Evolutionary conservation across 35 echinoderm and acorn worm genomes (phyloP).

Genomic region (Stichopus chloronotus): DNA sequence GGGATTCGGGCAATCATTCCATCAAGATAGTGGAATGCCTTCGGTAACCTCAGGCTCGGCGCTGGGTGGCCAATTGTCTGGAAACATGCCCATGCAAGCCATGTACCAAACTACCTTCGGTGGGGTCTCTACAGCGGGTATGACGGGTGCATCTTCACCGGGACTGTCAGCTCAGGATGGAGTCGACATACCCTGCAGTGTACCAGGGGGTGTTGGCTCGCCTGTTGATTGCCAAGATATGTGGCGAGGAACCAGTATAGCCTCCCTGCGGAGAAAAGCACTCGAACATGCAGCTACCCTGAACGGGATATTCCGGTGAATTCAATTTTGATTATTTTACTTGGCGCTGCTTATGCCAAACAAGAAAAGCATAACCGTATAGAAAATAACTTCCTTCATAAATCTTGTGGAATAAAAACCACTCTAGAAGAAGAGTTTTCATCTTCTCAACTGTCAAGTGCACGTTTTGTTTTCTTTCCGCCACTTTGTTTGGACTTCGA

Average conservation of each 20-base stretch:
- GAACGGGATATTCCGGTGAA: slow-evolving; percentile 97
- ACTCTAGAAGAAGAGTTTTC: no score
- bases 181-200: slow-evolving; percentile 61
- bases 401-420: no score
- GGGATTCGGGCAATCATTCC: slow-evolving; percentile 81
- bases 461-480: no score
- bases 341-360: no score
- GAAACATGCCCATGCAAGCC: slow-evolving; percentile 88
- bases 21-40: slow-evolving; percentile 62
- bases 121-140: slow-evolving; percentile 72
- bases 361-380: no score
- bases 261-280: slow-evolving; percentile 92
- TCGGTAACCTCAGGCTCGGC: slow-evolving; percentile 56
- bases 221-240: slow-evolving; percentile 77
- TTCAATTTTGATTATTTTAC: not conserved
- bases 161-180: slow-evolving; percentile 68
- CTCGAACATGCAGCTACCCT: slow-evolving; percentile 93
- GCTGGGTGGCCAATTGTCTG: slow-evolving; percentile 68
- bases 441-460: no score
- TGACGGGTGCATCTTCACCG: slow-evolving; percentile 68
- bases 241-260: slow-evolving; percentile 98
- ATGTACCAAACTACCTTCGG: slow-evolving; percentile 94
- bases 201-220: slow-evolving; percentile 66
- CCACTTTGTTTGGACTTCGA: no score
- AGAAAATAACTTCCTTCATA: no score